These are phyloP conservation scores for Orthochromis malagaraziensis DNA, from an alignment of 2,113 vertebrate genomes.

Conservation along the genomic window DNA sequence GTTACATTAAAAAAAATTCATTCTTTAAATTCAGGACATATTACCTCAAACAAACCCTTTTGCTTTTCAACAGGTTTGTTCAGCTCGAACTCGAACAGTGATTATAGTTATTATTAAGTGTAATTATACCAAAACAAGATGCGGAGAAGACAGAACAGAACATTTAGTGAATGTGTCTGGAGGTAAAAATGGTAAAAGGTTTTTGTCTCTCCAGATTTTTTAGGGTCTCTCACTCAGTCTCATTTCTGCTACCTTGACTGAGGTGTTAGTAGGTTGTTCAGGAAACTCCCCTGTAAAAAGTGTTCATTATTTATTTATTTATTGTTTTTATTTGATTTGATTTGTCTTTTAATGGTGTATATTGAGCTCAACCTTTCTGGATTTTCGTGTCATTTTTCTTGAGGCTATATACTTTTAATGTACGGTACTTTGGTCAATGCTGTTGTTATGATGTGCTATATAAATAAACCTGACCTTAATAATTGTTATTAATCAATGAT, in stretches of 20 bases:
- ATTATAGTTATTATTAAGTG: neutral
- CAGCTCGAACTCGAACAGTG: neutral
- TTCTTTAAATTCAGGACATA: neutral
- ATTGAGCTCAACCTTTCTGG: neutral
- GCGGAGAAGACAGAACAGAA: neutral
- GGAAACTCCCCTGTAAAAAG: neutral
- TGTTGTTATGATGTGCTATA: neutral
- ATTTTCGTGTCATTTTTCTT: neutral
- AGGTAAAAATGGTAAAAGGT: neutral
- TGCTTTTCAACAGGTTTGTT: neutral
- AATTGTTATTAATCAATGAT: neutral
- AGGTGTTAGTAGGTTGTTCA: neutral
- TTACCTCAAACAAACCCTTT: neutral
- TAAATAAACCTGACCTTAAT: neutral
- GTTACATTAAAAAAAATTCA: accelerated
- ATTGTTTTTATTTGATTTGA: neutral
- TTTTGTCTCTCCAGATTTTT: neutral
- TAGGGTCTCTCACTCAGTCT: neutral
- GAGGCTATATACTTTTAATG: neutral
- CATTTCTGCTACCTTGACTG: neutral
- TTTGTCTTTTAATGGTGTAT: neutral
- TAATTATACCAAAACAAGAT: neutral
- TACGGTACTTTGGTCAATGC: neutral
- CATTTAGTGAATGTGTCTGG: neutral
- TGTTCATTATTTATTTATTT: neutral